Evolutionary conservation across 2,113 vertebrate species (phyloP).

Genomic region (Procavia capensis): DNA sequence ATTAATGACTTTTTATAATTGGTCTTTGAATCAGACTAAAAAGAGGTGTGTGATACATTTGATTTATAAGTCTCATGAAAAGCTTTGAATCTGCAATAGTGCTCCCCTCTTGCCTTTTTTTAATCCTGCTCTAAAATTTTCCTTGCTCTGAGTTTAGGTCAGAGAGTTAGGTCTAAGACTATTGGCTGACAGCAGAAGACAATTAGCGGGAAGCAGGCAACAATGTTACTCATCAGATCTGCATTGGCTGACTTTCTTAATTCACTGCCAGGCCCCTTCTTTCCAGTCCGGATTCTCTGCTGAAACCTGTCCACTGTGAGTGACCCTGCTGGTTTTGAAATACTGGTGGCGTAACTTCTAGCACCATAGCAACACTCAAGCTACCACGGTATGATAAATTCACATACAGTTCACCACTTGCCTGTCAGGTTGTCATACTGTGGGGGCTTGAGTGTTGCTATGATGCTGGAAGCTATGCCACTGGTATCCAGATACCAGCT

Average conservation of each 20-base stretch:
- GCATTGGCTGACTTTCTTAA: neutral
- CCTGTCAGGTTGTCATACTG: too few relatives aligned
- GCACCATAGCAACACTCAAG: neutral
- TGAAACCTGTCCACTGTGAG: neutral
- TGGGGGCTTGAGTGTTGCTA: too few relatives aligned
- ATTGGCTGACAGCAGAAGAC: neutral
- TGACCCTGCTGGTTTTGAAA: neutral
- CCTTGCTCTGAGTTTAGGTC: neutral
- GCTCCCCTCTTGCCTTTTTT: neutral
- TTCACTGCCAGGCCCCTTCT: neutral
- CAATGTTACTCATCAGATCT: neutral
- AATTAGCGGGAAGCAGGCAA: neutral
- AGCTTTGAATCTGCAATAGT: neutral
- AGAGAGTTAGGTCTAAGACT: neutral
- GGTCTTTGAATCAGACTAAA: conserved; percentile 22
- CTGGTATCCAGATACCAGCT: too few relatives aligned
- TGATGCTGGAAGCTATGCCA: too few relatives aligned
- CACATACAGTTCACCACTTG: too few relatives aligned
- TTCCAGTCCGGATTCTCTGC: neutral
- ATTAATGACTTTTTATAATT: neutral
- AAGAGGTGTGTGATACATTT: neutral
- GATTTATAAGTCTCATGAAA: neutral
- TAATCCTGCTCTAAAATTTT: neutral
- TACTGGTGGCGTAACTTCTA: neutral
- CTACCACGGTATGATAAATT: neutral